phyloP scores from a whole-genome alignment of 2,888 invertebrate genomes.

The Amitus sp. region DNA sequence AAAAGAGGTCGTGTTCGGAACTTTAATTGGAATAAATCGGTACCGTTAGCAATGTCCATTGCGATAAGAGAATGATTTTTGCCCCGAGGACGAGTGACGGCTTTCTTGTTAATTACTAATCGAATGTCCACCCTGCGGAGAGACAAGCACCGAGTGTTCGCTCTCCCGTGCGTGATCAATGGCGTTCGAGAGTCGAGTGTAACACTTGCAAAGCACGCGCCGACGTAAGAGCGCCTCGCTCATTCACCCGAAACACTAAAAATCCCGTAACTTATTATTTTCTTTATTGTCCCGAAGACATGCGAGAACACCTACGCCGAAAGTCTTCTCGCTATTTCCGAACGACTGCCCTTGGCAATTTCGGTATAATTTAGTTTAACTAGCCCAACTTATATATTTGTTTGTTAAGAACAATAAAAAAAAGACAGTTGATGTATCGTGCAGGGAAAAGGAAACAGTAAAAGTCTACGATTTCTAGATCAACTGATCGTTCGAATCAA shows the following conservation, averaged over 20 bases:
- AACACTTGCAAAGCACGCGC: conserved; percentile 24
- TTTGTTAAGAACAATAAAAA: too few relatives aligned
- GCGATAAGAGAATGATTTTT: conserved; percentile 57
- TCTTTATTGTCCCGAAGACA: conserved; percentile 26
- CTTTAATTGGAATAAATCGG: conserved; percentile 57
- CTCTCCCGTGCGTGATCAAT: conserved; percentile 40
- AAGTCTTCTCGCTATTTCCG: conserved; percentile 14
- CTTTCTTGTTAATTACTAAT: conserved; percentile 61
- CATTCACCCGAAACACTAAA: conserved; percentile 64
- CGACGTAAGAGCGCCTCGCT: conserved; percentile 44
- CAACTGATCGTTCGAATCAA: too few relatives aligned
- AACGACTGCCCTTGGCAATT: conserved; percentile 7
- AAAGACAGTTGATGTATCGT: too few relatives aligned
- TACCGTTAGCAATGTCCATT: conserved; percentile 62
- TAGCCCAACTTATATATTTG: too few relatives aligned
- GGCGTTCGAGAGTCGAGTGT: conserved; percentile 29
- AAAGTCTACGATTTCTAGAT: too few relatives aligned
- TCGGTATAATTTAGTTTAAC: background rate
- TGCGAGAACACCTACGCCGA: conserved; percentile 30
- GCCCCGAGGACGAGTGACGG: conserved; percentile 52
- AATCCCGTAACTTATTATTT: conserved; percentile 46
- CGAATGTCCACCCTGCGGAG: conserved; percentile 42
- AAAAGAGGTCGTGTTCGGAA: conserved; percentile 56
- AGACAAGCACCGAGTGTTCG: conserved; percentile 29
- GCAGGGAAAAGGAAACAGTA: too few relatives aligned